A percentile compares a stretch with the other conserved stretches of the same genome.
Evolutionary conservation across 2,797 vertebrate species (phyloP).

Genomic region (Mareca penelope): DNA sequence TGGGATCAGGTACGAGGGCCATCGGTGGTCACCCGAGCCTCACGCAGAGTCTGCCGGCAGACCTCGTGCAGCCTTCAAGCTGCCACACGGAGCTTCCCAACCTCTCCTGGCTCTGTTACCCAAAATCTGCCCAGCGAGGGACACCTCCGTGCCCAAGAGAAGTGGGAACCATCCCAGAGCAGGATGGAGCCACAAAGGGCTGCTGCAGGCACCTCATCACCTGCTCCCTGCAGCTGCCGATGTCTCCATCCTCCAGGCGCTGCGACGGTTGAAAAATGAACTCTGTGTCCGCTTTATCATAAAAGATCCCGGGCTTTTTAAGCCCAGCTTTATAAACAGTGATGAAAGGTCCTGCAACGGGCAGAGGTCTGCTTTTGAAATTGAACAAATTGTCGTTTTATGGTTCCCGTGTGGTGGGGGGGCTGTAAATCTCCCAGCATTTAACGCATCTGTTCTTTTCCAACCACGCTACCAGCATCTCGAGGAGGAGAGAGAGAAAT

Average conservation of each 20-base stretch:
- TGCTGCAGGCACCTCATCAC: not conserved
- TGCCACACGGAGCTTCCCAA: not conserved
- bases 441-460: slow-evolving; percentile 56
- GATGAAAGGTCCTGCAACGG: slow-evolving; percentile 56
- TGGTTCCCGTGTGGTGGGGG: slow-evolving; percentile 11
- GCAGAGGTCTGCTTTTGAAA: slow-evolving; percentile 66
- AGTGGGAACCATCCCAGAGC: not conserved
- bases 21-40: not conserved
- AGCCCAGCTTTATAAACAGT: slow-evolving; percentile 32
- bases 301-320: not conserved
- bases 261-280: not conserved
- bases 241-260: not conserved
- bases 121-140: not conserved
- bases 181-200: rapidly evolving
- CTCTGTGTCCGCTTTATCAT: not conserved
- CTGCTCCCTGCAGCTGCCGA: not conserved
- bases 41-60: not conserved
- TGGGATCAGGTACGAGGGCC: rapidly evolving
- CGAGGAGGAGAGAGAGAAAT: slow-evolving; percentile 47
- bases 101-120: not conserved
- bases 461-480: slow-evolving; percentile 27
- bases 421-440: slow-evolving; percentile 60
- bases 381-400: slow-evolving; percentile 68
- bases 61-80: not conserved
- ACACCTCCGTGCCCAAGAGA: not conserved